Conservation (phyloP, 2,888 invertebrate genomes). For the Geotrupes spiniger region DNA sequence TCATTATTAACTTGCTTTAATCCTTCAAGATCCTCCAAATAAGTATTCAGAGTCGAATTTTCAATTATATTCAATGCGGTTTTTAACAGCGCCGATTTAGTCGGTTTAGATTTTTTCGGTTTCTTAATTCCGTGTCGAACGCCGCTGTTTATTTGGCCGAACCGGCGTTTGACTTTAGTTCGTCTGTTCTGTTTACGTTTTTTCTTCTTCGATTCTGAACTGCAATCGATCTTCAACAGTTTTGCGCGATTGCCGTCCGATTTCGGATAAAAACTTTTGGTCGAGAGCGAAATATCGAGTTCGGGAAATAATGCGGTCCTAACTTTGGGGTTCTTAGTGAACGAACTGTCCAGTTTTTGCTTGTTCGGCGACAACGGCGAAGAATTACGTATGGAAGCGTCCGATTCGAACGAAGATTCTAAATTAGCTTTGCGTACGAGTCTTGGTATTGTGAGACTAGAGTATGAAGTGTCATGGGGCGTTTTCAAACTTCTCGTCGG, state of each 20-base stretch:
- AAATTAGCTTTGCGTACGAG: constrained; percentile 41
- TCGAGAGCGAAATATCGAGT: constrained; percentile 49
- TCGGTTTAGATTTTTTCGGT: constrained; percentile 53
- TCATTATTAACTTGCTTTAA: too few relatives aligned
- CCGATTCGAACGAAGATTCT: constrained; percentile 26
- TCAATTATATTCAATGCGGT: constrained; percentile 39
- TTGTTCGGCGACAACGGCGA: constrained; percentile 23
- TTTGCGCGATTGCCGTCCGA: constrained; percentile 23
- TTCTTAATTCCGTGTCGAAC: constrained; percentile 63
- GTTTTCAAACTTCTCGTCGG: constrained; percentile 43
- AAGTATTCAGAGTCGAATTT: constrained; percentile 36
- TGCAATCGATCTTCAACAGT: too few relatives aligned
- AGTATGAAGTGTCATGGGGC: constrained; percentile 43
- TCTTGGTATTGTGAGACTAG: constrained; percentile 38
- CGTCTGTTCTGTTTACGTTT: constrained; percentile 37
- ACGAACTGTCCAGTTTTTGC: constrained; percentile 27
- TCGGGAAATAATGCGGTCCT: constrained; percentile 46
- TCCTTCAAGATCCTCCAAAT: constrained; percentile 34
- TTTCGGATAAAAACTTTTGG: constrained; percentile 59
- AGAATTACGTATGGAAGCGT: constrained; percentile 24
- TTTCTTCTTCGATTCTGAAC: constrained; percentile 7
- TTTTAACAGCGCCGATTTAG: constrained; percentile 34
- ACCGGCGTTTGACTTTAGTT: constrained; percentile 45
- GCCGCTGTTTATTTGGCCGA: constrained; percentile 65
- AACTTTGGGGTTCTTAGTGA: constrained; percentile 40